These are phyloP conservation scores for Yponomeuta plumbellus DNA, from an alignment of 2,888 invertebrate species.

Conservation along the genomic window DNA sequence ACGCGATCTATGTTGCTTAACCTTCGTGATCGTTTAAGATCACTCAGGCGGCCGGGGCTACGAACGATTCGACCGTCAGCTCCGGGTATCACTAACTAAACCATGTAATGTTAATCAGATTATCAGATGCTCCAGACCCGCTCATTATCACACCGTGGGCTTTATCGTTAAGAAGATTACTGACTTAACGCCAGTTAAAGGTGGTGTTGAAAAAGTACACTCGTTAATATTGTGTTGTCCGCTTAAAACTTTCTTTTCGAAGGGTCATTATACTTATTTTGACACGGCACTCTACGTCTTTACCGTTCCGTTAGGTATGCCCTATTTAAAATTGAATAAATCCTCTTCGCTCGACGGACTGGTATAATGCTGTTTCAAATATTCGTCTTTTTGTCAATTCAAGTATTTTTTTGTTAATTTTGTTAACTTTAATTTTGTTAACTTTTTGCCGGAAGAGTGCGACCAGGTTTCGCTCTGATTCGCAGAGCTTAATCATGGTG, in stretches of 20 bases:
- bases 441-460: no score
- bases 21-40: no score
- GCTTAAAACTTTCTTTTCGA: not conserved
- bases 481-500: no score
- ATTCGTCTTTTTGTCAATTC: no score
- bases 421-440: no score
- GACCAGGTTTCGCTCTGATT: no score
- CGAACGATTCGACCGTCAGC: no score
- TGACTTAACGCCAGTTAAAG: not conserved
- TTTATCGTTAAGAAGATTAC: not conserved
- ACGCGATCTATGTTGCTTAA: no score
- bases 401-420: no score
- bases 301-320: not conserved
- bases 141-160: not conserved
- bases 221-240: not conserved
- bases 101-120: not conserved
- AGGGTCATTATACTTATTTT: constrained; percentile 1
- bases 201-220: not conserved
- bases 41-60: no score
- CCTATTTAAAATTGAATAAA: not conserved
- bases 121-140: not conserved
- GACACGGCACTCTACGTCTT: not conserved
- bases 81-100: not conserved
- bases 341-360: not conserved
- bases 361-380: not conserved